phyloP scores from a whole-genome alignment of 2,797 vertebrate species.

The Epinephelus coioides region DNA sequence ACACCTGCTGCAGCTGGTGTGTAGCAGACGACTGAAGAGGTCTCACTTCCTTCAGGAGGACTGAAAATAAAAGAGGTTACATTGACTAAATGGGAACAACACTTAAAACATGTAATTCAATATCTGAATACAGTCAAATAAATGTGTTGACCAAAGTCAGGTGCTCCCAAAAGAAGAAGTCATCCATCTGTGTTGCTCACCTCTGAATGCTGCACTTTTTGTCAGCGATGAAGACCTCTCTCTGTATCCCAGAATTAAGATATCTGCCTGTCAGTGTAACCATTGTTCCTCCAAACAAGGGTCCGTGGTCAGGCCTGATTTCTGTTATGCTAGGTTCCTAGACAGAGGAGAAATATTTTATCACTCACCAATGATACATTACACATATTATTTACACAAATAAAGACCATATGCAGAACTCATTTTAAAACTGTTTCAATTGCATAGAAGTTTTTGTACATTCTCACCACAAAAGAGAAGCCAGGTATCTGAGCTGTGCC shows the following conservation, averaged over 20 bases:
- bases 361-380: background rate
- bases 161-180: background rate
- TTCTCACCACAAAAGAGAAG: slow-evolving; percentile 90
- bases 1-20: slow-evolving; percentile 60
- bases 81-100: background rate
- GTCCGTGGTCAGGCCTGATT: slow-evolving; percentile 89
- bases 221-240: slow-evolving; percentile 84
- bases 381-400: background rate
- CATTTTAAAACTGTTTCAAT: background rate
- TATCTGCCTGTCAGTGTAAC: slow-evolving; percentile 88
- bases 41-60: slow-evolving; percentile 49
- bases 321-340: slow-evolving; percentile 89
- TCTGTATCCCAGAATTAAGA: slow-evolving; percentile 86
- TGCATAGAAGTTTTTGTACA: background rate
- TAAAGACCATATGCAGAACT: background rate
- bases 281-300: slow-evolving; percentile 89
- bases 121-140: background rate
- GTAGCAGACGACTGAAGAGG: slow-evolving; percentile 77
- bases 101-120: background rate
- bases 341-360: background rate
- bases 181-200: slow-evolving; percentile 58
- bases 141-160: background rate
- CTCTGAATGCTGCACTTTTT: slow-evolving; percentile 82
- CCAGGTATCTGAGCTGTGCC: slow-evolving; percentile 82
- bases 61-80: slow-evolving; percentile 58